Evolutionary conservation across 2,888 invertebrate species (phyloP).

Genomic region (Eupithecia vulgata): DNA sequence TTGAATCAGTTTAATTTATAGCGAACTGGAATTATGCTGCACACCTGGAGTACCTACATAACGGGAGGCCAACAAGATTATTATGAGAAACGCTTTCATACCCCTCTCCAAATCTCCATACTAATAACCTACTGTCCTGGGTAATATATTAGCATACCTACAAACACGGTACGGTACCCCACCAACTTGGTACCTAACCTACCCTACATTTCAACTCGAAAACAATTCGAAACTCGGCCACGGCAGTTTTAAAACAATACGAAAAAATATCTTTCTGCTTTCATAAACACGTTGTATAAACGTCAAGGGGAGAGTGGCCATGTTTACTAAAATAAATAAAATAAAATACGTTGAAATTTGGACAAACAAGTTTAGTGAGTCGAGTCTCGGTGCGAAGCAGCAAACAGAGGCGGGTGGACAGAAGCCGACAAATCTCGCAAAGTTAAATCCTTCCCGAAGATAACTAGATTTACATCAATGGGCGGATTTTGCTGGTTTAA

Average conservation of each 20-base stretch:
- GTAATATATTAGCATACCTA: conserved; percentile 56
- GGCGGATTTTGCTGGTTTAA: conserved; percentile 39
- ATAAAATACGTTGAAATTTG: conserved; percentile 55
- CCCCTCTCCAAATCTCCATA: conserved; percentile 45
- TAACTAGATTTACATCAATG: conserved; percentile 44
- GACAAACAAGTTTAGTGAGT: conserved; percentile 65
- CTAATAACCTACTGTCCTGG: conserved; percentile 49
- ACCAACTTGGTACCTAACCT: conserved; percentile 45
- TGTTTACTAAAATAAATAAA: conserved; percentile 50
- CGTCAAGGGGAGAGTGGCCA: conserved; percentile 44
- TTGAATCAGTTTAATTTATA: conserved; percentile 34
- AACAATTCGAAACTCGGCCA: conserved; percentile 44
- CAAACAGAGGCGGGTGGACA: conserved; percentile 38
- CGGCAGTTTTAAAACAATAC: conserved; percentile 46
- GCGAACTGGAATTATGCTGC: conserved; percentile 36
- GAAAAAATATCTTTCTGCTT: conserved; percentile 45
- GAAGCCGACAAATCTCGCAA: conserved; percentile 48
- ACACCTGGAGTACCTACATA: conserved; percentile 36
- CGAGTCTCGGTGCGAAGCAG: conserved; percentile 52
- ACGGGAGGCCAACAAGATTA: conserved; percentile 41
- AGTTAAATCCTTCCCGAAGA: conserved; percentile 50
- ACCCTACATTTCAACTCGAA: conserved; percentile 48
- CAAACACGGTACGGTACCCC: conserved; percentile 42
- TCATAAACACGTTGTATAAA: conserved; percentile 51
- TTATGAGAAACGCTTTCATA: conserved; percentile 40